A percentile compares a stretch with the other conserved stretches of the same genome.
Conservation (phyloP, 2,113 vertebrate species). For the Lepisosteus osseus region DNA sequence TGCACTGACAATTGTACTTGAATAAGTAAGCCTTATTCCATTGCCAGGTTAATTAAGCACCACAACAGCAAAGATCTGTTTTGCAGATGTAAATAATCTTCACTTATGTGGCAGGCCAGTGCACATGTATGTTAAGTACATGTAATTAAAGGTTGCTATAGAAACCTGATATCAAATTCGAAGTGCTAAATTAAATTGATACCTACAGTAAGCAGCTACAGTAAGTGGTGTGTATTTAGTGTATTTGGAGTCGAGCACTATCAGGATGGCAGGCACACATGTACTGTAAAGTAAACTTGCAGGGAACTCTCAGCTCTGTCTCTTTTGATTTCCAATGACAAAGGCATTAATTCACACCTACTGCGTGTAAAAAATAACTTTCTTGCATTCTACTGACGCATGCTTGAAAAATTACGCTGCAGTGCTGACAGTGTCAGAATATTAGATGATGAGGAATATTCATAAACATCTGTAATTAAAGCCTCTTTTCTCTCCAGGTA, state of each 20-base stretch:
- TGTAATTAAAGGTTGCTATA: slow-evolving; percentile 30
- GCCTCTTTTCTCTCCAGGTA: neutral
- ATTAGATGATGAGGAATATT: too few species aligned
- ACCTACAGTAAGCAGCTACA: slow-evolving; percentile 1
- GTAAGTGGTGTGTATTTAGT: slow-evolving; percentile 22
- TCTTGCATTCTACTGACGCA: neutral
- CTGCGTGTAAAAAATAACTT: neutral
- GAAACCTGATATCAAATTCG: slow-evolving; percentile 29
- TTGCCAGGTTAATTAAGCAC: neutral
- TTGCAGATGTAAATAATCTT: slow-evolving; percentile 7
- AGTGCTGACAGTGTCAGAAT: neutral
- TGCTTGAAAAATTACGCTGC: neutral
- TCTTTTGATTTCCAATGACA: neutral
- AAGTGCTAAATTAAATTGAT: slow-evolving; percentile 13
- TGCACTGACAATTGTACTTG: too few species aligned
- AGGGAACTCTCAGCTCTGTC: too few species aligned
- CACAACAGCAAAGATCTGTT: neutral
- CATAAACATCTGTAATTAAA: slow-evolving; percentile 1
- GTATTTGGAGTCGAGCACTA: neutral
- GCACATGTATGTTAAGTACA: slow-evolving; percentile 2
- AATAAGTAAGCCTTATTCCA: too few species aligned
- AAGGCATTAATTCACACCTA: neutral
- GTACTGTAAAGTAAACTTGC: too few species aligned
- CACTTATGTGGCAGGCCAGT: neutral
- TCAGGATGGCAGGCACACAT: too few species aligned